Percentiles rank a stretch among this genome's conserved stretches.
Evolutionary conservation across 2,797 vertebrate species (phyloP).

Genomic region (Borostomias antarcticus): DNA sequence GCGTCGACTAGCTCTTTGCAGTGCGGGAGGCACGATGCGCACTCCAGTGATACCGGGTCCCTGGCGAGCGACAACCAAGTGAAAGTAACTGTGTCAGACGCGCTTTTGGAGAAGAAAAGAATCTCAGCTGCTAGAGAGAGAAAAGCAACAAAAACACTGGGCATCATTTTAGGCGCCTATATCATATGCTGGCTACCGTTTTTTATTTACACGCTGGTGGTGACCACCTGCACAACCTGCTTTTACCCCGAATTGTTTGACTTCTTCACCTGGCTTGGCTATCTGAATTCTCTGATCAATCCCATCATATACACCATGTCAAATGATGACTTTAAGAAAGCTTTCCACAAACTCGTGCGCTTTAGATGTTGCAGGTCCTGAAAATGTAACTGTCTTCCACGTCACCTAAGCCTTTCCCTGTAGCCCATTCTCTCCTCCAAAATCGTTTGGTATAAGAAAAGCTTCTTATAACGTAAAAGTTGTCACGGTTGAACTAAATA

Average conservation of each 20-base stretch:
- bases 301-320: conserved; percentile 98
- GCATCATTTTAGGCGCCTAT: conserved; percentile 96
- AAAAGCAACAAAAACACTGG: conserved; percentile 96
- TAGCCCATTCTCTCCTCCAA: not conserved
- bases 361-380: conserved; percentile 80
- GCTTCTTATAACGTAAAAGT: too few species aligned
- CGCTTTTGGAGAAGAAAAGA: conserved; percentile 93
- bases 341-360: conserved; percentile 94
- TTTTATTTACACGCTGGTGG: conserved; percentile 88
- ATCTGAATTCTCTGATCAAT: conserved; percentile 97
- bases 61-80: conserved; percentile 88
- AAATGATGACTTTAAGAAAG: conserved; percentile 98
- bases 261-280: conserved; percentile 98
- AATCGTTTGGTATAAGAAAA: not conserved
- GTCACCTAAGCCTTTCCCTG: not conserved
- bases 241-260: conserved; percentile 90
- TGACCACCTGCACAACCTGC: conserved; percentile 78
- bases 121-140: conserved; percentile 94
- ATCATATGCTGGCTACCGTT: conserved; percentile 99
- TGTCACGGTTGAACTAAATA: too few species aligned
- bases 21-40: conserved; percentile 79
- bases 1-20: conserved; percentile 84
- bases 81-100: conserved; percentile 92
- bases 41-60: conserved; percentile 85
- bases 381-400: conserved; percentile 18